A percentile compares a stretch with the other conserved stretches of the same genome.
Evolutionary conservation across 2,797 vertebrate species (phyloP).

Genomic region (Dallia pectoralis): DNA sequence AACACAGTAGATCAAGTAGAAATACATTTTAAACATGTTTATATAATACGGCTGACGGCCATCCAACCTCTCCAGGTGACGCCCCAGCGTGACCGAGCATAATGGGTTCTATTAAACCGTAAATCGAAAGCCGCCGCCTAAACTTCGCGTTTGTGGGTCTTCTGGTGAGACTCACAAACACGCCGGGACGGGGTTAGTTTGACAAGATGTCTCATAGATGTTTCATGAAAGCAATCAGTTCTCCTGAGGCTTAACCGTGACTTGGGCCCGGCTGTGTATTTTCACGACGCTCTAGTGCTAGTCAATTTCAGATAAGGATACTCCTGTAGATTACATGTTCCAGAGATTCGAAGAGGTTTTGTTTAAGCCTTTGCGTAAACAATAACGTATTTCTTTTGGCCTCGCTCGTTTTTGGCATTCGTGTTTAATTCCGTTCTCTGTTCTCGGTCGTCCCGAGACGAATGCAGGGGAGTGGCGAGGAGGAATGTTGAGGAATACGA

Average conservation of each 20-base stretch:
- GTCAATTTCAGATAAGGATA: not conserved
- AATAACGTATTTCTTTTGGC: not conserved
- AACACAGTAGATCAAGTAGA: no score
- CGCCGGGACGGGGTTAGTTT: not conserved
- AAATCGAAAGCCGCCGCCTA: not conserved
- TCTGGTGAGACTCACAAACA: not conserved
- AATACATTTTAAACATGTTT: no score
- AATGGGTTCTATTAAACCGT: not conserved
- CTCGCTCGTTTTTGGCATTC: not conserved
- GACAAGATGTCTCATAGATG: not conserved
- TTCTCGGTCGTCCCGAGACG: not conserved
- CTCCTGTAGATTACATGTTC: not conserved
- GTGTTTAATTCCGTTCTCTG: not conserved
- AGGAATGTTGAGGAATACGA: not conserved
- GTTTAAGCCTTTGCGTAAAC: not conserved
- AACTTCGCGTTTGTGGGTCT: not conserved
- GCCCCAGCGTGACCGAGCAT: not conserved
- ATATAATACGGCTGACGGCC: no score
- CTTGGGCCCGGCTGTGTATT: not conserved
- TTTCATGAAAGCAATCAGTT: not conserved
- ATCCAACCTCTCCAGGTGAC: not conserved
- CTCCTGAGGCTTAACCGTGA: not conserved
- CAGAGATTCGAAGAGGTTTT: not conserved
- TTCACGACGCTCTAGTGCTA: not conserved
- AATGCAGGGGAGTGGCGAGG: not conserved